These are phyloP conservation scores for Podilymbus podiceps DNA, from an alignment of 2,113 vertebrate genomes.

Conservation along the genomic window DNA sequence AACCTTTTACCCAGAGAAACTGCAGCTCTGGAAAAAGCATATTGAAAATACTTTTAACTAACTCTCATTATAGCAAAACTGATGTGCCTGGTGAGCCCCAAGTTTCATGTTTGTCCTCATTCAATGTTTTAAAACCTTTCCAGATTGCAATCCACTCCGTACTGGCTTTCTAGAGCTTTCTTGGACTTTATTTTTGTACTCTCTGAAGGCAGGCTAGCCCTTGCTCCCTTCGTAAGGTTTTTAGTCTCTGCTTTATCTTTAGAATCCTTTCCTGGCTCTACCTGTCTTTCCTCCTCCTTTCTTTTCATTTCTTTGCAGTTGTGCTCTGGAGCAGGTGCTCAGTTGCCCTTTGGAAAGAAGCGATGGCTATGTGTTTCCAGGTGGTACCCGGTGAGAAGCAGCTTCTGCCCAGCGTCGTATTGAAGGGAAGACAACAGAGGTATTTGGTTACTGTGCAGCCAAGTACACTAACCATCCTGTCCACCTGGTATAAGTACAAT, in stretches of 20 bases:
- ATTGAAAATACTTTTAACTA: neutral
- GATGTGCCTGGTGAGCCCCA: neutral
- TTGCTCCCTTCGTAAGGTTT: neutral
- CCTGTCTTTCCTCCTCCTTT: neutral
- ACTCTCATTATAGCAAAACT: fast-evolving
- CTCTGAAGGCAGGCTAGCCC: neutral
- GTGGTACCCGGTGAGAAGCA: neutral
- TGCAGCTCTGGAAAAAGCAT: neutral
- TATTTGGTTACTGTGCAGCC: neutral
- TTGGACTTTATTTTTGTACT: neutral
- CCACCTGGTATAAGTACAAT: neutral
- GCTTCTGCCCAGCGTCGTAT: neutral
- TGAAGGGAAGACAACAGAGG: neutral
- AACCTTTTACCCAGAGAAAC: neutral
- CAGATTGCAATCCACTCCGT: neutral
- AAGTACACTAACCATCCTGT: too few species aligned
- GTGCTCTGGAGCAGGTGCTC: neutral
- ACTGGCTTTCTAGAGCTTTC: neutral
- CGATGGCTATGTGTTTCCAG: neutral
- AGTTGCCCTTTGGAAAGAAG: neutral
- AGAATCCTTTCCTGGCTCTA: neutral
- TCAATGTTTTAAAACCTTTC: neutral
- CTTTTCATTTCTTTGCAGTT: neutral
- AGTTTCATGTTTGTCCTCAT: neutral
- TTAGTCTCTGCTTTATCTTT: neutral